phyloP scores from a whole-genome alignment of 2,113 vertebrate genomes.

The Otocyon megalotis region DNA sequence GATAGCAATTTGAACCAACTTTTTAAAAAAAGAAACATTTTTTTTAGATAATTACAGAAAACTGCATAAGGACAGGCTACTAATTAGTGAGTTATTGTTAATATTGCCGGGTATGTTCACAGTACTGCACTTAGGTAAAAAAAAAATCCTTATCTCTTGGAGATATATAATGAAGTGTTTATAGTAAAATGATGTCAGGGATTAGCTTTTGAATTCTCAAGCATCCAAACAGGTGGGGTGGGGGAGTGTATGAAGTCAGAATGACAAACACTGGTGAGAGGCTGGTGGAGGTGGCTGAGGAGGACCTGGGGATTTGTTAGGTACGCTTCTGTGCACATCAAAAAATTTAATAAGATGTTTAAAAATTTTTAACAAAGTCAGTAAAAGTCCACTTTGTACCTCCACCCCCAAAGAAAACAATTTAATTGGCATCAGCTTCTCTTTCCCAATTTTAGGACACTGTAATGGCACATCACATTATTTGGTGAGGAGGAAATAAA shows the following conservation, averaged over 20 bases:
- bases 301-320: background rate
- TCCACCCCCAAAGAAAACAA: background rate
- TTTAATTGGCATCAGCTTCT: background rate
- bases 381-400: background rate
- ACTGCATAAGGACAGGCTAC: background rate
- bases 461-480: background rate
- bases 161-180: conserved; percentile 25
- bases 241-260: background rate
- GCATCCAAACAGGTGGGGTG: background rate
- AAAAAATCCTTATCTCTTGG: background rate
- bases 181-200: conserved; percentile 4
- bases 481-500: background rate
- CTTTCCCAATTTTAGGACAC: background rate
- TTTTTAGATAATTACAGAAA: conserved; percentile 56
- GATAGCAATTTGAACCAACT: background rate
- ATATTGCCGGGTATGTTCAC: background rate
- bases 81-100: conserved; percentile 1
- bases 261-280: background rate
- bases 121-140: background rate
- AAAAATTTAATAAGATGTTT: background rate
- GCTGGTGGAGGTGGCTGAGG: background rate
- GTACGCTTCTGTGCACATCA: background rate
- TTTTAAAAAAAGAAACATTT: background rate
- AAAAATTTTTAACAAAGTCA: background rate
- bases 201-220: conserved; percentile 30